Evolutionary conservation across 2,888 invertebrate genomes (phyloP).

Genomic region (Noctua janthe): DNA sequence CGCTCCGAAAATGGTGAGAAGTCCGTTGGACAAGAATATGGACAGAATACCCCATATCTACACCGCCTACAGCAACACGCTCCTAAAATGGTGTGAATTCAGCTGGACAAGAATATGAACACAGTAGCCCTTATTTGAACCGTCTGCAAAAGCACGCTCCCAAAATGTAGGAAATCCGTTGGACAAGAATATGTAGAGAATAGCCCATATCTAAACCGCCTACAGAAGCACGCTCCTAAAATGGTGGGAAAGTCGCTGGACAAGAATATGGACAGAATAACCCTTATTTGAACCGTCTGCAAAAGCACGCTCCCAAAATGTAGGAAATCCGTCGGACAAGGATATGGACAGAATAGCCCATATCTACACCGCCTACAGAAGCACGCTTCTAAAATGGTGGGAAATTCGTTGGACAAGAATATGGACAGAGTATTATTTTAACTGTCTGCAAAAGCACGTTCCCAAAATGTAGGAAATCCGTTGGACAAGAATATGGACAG

Average conservation of each 20-base stretch:
- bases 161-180: neutral
- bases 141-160: neutral
- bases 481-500: too few species aligned
- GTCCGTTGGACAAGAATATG: neutral
- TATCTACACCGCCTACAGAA: neutral
- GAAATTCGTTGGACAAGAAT: neutral
- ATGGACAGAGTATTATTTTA: neutral
- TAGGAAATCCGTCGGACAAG: neutral
- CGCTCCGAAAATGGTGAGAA: neutral
- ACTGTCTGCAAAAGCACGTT: neutral
- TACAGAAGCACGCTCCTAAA: neutral
- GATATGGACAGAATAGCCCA: neutral
- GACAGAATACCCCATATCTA: neutral
- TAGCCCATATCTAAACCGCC: neutral
- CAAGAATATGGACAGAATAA: too few species aligned
- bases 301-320: neutral
- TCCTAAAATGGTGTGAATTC: neutral
- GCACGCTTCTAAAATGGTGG: neutral
- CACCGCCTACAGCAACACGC: neutral
- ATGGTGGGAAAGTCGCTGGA: neutral
- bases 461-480: neutral
- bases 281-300: too few species aligned
- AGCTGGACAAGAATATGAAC: neutral
- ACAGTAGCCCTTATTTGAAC: neutral
- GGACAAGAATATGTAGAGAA: neutral